These are phyloP conservation scores for Pitangus sulphuratus DNA, from an alignment of 2,797 vertebrate genomes.

Conservation along the genomic window DNA sequence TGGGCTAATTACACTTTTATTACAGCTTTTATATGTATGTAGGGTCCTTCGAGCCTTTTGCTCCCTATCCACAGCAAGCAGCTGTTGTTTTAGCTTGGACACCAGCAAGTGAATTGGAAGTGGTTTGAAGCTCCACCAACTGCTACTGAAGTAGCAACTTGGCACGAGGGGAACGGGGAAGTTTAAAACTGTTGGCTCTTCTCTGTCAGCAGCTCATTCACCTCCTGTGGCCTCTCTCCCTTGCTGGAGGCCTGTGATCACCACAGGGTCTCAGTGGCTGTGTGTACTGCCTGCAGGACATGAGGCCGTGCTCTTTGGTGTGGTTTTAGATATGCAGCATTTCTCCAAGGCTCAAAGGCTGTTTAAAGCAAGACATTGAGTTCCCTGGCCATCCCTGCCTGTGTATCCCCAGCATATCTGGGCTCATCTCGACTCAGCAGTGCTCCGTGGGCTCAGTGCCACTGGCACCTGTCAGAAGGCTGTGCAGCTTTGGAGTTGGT, in stretches of 20 bases:
- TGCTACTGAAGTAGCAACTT: constrained; percentile 29
- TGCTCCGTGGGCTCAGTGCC: not conserved
- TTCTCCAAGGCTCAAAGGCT: not conserved
- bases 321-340: not conserved
- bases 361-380: not conserved
- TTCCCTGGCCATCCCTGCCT: not conserved
- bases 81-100: not conserved
- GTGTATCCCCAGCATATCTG: not conserved
- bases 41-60: not conserved
- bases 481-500: not conserved
- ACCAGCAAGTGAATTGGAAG: not conserved
- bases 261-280: not conserved
- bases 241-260: fast-evolving
- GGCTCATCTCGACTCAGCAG: fast-evolving
- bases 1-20: not conserved
- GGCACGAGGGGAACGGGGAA: not conserved
- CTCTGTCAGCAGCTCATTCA: not conserved
- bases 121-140: not conserved
- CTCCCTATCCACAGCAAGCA: not conserved
- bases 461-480: not conserved
- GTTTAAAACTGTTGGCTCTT: not conserved
- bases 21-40: not conserved
- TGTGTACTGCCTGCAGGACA: not conserved
- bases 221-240: not conserved
- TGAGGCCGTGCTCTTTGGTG: fast-evolving